Conservation (phyloP, 2,113 vertebrate genomes). For the Climacteris rufus region DNA sequence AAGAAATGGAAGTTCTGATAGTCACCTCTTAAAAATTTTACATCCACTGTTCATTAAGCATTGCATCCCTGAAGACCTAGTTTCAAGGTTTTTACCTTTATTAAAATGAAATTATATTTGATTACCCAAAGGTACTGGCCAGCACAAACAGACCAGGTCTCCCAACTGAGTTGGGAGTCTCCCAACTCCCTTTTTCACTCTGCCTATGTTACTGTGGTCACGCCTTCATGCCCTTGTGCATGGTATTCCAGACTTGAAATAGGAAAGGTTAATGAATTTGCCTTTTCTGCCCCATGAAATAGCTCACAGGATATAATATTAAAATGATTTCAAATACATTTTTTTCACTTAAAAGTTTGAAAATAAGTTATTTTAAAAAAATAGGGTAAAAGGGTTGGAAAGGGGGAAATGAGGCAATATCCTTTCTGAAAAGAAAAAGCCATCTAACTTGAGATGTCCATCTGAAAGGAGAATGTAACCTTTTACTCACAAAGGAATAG, state of each 20-base stretch:
- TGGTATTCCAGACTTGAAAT: not conserved
- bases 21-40: not conserved
- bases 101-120: not conserved
- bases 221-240: not conserved
- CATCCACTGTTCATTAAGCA: not conserved
- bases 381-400: not conserved
- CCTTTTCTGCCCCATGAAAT: not conserved
- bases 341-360: not conserved
- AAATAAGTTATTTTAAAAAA: not conserved
- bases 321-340: not conserved
- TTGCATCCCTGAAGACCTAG: not conserved
- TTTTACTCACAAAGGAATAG: not conserved
- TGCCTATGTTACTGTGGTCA: not conserved
- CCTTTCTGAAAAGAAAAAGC: not conserved
- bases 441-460: not conserved
- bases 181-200: not conserved
- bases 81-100: not conserved
- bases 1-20: not conserved
- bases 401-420: not conserved
- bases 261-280: not conserved
- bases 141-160: not conserved
- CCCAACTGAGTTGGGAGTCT: no score
- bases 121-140: not conserved
- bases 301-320: not conserved
- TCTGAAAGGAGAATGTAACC: not conserved